A percentile compares a stretch with the other conserved stretches of the same genome.
phyloP scores from a whole-genome alignment of 35 echinoderm and acorn worm genomes.

The Ophioderma brevispina region DNA sequence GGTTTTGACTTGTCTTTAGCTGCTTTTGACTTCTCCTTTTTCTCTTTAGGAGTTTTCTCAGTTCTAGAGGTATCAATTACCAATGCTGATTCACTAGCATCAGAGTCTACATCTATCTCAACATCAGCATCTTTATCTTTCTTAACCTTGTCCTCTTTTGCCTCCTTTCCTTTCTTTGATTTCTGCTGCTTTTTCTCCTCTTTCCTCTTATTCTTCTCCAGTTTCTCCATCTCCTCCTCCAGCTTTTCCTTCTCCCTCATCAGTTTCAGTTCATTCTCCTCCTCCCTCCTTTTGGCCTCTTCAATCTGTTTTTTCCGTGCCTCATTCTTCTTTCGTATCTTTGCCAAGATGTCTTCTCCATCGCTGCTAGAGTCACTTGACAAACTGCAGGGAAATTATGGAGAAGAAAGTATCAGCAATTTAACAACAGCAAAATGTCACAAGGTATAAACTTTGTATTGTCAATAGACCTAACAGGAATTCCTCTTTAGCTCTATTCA shows the following conservation, averaged over 20 bases:
- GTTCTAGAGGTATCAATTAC: conserved; percentile 26
- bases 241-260: conserved; percentile 77
- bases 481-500: too few species aligned
- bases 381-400: not conserved
- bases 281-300: conserved; percentile 59
- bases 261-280: conserved; percentile 56
- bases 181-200: conserved; percentile 63
- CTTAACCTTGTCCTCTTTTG: conserved; percentile 28
- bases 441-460: too few species aligned
- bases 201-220: conserved; percentile 80
- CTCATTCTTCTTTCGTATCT: conserved; percentile 69
- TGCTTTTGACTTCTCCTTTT: conserved; percentile 53
- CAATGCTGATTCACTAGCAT: not conserved
- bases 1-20: conserved; percentile 19
- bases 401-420: too few species aligned
- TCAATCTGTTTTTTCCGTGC: conserved; percentile 62
- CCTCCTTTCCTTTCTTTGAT: conserved; percentile 28
- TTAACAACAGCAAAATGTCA: too few species aligned
- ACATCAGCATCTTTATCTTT: too few species aligned
- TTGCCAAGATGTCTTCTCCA: conserved; percentile 31
- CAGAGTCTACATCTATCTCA: conserved; percentile 15
- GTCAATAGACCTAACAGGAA: too few species aligned
- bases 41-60: conserved; percentile 71
- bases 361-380: conserved; percentile 60
- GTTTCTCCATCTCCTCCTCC: conserved; percentile 77